Evolutionary conservation across 1,140 invertebrate species (phyloP).

Genomic region (Hydropsyche tenuis): DNA sequence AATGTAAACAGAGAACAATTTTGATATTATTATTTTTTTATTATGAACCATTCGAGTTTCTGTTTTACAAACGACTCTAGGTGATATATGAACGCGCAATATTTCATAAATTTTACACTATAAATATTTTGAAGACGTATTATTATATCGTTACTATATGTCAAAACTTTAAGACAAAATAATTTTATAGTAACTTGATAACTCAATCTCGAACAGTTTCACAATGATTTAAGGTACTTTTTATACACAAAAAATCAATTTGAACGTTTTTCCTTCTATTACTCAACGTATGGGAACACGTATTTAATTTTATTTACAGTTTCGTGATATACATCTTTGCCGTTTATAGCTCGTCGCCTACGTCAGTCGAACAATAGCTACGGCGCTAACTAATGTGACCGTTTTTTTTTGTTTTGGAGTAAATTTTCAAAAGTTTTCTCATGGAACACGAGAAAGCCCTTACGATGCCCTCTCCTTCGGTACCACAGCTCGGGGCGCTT

Average conservation of each 20-base stretch:
- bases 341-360: too few relatives aligned
- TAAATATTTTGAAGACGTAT: slow-evolving; percentile 19
- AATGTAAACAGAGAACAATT: not conserved
- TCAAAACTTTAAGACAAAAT: not conserved
- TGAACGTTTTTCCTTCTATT: too few relatives aligned
- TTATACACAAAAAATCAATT: too few relatives aligned
- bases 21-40: slow-evolving; percentile 16
- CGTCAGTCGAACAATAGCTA: too few relatives aligned
- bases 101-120: slow-evolving; percentile 14
- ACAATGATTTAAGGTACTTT: too few relatives aligned
- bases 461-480: not conserved
- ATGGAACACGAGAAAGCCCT: not conserved
- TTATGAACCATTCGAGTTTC: not conserved
- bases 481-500: slow-evolving; percentile 6
- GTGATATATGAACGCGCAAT: not conserved
- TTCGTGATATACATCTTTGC: too few relatives aligned
- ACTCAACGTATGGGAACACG: too few relatives aligned
- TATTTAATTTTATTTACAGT: too few relatives aligned
- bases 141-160: slow-evolving; percentile 11
- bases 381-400: too few relatives aligned
- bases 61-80: not conserved
- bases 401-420: too few relatives aligned
- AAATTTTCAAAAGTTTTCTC: not conserved
- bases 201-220: slow-evolving; percentile 1
- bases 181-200: slow-evolving; percentile 6